These are phyloP conservation scores for Rhingia campestris DNA, from an alignment of 2,888 invertebrate species.

Conservation along the genomic window DNA sequence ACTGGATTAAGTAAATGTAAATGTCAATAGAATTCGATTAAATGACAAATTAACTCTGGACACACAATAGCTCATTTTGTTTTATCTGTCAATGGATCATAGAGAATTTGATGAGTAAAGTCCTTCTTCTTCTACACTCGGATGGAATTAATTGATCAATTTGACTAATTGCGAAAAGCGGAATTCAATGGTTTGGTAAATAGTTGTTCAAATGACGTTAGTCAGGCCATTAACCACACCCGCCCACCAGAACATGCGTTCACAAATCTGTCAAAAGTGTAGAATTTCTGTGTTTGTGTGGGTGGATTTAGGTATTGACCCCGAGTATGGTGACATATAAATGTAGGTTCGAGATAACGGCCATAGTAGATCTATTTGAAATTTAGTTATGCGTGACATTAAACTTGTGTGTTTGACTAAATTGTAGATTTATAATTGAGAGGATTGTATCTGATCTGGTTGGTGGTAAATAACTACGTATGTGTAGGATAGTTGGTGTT, in stretches of 20 bases:
- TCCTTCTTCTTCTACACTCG: neutral
- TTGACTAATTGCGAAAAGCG: slow-evolving; percentile 30
- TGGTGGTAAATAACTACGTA: too few relatives aligned
- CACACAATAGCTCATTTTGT: neutral
- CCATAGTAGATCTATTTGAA: too few relatives aligned
- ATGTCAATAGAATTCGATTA: slow-evolving; percentile 33
- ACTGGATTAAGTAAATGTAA: slow-evolving; percentile 29
- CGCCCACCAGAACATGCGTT: neutral
- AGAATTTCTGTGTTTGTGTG: neutral
- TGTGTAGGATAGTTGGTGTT: too few relatives aligned
- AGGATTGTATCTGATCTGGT: too few relatives aligned
- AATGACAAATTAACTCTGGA: neutral
- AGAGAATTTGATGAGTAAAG: neutral
- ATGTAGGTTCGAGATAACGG: too few relatives aligned
- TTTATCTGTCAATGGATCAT: slow-evolving; percentile 19
- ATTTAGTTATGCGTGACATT: too few relatives aligned
- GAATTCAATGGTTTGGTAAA: slow-evolving; percentile 2
- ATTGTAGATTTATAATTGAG: too few relatives aligned
- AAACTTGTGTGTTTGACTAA: too few relatives aligned
- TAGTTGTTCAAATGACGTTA: neutral
- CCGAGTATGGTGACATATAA: neutral
- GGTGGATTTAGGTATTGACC: neutral
- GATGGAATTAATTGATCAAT: slow-evolving; percentile 22
- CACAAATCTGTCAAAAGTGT: slow-evolving; percentile 6
- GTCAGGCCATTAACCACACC: slow-evolving; percentile 6